Base-by-base conservation (phyloP, 2,888 invertebrate species). In the Epinotia demarniana region DNA sequence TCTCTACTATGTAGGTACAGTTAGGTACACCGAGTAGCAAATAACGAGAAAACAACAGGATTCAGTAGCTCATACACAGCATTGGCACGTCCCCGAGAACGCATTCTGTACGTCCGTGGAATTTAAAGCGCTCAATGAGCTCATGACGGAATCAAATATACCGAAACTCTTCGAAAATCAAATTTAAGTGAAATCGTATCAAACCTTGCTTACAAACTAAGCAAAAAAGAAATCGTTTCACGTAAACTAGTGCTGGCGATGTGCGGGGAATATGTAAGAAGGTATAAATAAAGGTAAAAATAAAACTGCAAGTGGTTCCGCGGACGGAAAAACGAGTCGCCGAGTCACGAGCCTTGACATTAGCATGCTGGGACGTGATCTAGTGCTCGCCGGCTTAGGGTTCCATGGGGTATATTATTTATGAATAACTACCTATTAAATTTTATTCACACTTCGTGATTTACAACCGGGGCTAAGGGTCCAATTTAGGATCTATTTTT, bases 361-460 rank as follows among this genome's bases (percentile, higher is more conserved):
- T 71, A 66, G 70, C 75, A 75, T 71, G 64, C 60, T 43, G 70
- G 49, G 70, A 75, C 70, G 75, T 71, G 70, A 70, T 75, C 70
- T 71, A 75, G 70, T 66, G 70, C 70, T 53, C 23, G 46, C n/a
- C 33, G 19, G 49, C 66, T 64, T 49, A 46, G 64, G 64, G 73
- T 55, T 73, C 67, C 73, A 16, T 49, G 58, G 23, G 55, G 18
- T 58, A 3, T 58, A 39, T 39, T 39, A 27, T 27, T 27, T 27
- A 27, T 27, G 23, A 8, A 39, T 9, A 39, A 39, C 8, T 39
- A 39, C 33, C 6, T 33, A 33, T 33, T 8, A 6, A 6, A 33
- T 33, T 33, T 33, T 33, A 33, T 33, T 33, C 33, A 33, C 33
- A 33, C 8, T 33, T 33, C 33, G 33, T 8, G 33, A 33, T 33